Evolutionary conservation across 2,888 invertebrate genomes (phyloP), one percentile per base, ranked within the genome.

Genomic region (Brachyopa scutellaris): DNA sequence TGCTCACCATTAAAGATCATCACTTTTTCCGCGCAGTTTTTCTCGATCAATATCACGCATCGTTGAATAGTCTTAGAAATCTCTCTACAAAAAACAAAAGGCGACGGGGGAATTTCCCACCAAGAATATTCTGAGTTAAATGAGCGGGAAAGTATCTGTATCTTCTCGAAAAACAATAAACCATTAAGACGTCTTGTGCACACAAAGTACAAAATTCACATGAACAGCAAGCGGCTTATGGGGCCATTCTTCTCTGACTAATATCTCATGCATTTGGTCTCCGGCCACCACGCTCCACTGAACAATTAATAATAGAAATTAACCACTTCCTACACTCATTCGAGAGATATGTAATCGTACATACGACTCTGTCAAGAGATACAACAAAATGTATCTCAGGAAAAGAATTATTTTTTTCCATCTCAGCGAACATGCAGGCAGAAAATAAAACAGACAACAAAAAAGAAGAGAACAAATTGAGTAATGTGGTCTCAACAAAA

Each of bases 271-370:
- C 59, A 66, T 78, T 64, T n/a, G n/a, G n/a, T n/a, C n/a, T 26
- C 6, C 26, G 26, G 38, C 31, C 36, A 61, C 53, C 55, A 62
- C 55, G 72, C 72, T 72, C 74, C 51, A 13, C 19, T 62, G 29
- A 62, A 31, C 40, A 74, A 69, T 74, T 74, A 80, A 62, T 74
- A 69, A 74, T 80, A 80, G 69, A 80, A 80, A 69, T 74, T 80
- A 69, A 42, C 31, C 33, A 36, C 57, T 62, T 74, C 67, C 74
- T 62, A 69, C 38, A 79, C 42, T 72, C 64, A 57, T 36, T 29
- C 36, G 9, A n/a, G n/a, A n/a, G n/a, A n/a, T n/a, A n/a, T n/a
- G n/a, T n/a, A n/a, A n/a, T n/a, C n/a, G n/a, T n/a, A n/a, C n/a
- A n/a, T n/a, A n/a, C n/a, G n/a, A n/a, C 21, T 19, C 8, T 40